A percentile compares a stretch with the other conserved stretches of the same genome.
These are phyloP conservation scores for Patiria miniata DNA, from an alignment of 35 echinoderm and acorn worm species.

Conservation along the genomic window DNA sequence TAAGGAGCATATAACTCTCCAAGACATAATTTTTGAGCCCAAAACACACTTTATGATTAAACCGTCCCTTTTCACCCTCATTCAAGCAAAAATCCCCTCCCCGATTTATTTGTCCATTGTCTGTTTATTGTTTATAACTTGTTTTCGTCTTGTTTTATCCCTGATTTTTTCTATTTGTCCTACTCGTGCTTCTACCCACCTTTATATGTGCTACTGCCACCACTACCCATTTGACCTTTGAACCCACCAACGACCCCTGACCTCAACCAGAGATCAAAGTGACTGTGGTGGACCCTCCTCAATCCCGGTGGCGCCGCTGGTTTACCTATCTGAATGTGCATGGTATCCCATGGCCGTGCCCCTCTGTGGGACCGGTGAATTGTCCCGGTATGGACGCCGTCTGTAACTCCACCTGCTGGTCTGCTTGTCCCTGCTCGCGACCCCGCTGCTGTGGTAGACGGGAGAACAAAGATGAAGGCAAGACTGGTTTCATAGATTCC, in stretches of 20 bases:
- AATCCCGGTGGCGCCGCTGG: background rate
- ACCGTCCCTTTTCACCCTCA: too few relatives aligned
- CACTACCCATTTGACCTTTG: conserved; percentile 19
- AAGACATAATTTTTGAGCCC: too few relatives aligned
- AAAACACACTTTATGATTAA: too few relatives aligned
- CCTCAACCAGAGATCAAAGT: conserved; percentile 28
- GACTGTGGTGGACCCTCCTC: background rate
- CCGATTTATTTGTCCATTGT: background rate
- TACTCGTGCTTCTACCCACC: background rate
- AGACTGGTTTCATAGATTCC: background rate
- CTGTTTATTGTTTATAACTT: background rate
- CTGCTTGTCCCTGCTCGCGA: background rate
- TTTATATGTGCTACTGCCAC: conserved; percentile 12
- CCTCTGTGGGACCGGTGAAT: conserved; percentile 1
- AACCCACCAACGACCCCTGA: conserved; percentile 25
- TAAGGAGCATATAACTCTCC: too few relatives aligned
- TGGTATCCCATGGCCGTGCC: conserved; percentile 67
- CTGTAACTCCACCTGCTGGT: conserved; percentile 12
- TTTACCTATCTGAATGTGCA: conserved; percentile 66
- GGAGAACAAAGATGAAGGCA: conserved; percentile 2
- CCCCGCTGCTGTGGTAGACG: background rate
- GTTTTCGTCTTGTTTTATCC: background rate
- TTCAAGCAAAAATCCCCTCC: too few relatives aligned
- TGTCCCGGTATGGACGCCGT: background rate
- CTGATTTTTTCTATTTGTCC: background rate